These are phyloP conservation scores for Eurystomus gularis DNA, from an alignment of 2,113 vertebrate genomes.

Conservation along the genomic window DNA sequence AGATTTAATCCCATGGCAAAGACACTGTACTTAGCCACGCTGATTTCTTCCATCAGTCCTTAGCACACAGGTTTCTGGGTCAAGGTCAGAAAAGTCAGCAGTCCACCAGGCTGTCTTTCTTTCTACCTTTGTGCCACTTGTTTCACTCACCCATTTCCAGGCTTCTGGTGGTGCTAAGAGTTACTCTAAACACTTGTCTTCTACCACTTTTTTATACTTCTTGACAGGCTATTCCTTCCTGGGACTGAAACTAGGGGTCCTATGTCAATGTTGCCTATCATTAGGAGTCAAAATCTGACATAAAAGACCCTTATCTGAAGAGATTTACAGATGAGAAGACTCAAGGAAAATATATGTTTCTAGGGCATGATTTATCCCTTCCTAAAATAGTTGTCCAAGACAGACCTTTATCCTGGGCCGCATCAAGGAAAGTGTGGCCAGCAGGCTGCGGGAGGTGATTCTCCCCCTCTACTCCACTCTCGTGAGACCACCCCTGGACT, in stretches of 20 bases:
- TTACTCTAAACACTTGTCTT: not conserved
- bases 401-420: too few relatives aligned
- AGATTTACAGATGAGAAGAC: not conserved
- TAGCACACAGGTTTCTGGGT: not conserved
- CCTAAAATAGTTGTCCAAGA: not conserved
- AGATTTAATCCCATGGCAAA: constrained; percentile 8
- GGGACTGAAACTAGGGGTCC: not conserved
- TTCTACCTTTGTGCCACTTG: not conserved
- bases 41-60: not conserved
- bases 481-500: too few relatives aligned
- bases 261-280: not conserved
- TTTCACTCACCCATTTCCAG: not conserved
- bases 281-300: not conserved
- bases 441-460: too few relatives aligned
- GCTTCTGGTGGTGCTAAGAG: not conserved
- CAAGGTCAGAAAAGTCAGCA: not conserved
- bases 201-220: not conserved
- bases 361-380: not conserved
- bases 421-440: too few relatives aligned
- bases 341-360: not conserved
- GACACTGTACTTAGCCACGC: not conserved
- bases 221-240: not conserved
- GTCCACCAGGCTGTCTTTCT: not conserved
- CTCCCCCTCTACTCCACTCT: too few relatives aligned
- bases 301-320: not conserved